Percentiles rank a stretch among this genome's conserved stretches.
Evolutionary conservation across 2,113 vertebrate genomes (phyloP).

Genomic region (Hippocampus guttulatus): DNA sequence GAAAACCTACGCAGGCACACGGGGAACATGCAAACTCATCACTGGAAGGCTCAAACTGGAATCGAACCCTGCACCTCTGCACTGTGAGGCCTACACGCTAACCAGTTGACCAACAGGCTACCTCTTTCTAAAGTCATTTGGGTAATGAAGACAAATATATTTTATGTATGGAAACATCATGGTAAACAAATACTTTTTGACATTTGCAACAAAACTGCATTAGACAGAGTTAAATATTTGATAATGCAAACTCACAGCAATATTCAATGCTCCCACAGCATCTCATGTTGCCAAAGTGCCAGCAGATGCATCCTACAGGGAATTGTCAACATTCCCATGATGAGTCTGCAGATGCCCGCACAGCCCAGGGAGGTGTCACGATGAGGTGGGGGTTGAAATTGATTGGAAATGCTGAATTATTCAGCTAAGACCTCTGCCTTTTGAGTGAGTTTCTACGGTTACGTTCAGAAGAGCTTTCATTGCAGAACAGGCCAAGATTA

Average conservation of each 20-base stretch:
- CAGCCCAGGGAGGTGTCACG: slow-evolving; percentile 57
- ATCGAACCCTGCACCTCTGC: too few species aligned
- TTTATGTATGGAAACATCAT: neutral
- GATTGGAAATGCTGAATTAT: slow-evolving; percentile 80
- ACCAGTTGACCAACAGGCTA: too few species aligned
- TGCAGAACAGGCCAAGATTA: slow-evolving; percentile 78
- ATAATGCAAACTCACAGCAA: slow-evolving; percentile 56
- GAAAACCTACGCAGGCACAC: too few species aligned
- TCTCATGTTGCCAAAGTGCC: slow-evolving; percentile 64
- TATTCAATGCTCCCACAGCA: slow-evolving; percentile 52
- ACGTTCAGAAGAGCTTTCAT: slow-evolving; percentile 78
- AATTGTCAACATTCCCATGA: slow-evolving; percentile 77
- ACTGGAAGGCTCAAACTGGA: too few species aligned
- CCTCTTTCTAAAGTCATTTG: neutral
- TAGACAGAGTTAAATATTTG: slow-evolving; percentile 54
- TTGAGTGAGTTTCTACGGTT: slow-evolving; percentile 78
- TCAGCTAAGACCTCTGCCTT: slow-evolving; percentile 68
- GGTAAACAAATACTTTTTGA: slow-evolving; percentile 6
- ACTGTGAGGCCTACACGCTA: too few species aligned
- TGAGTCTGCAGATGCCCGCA: slow-evolving; percentile 57
- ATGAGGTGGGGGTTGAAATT: slow-evolving; percentile 69
- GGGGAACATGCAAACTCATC: too few species aligned
- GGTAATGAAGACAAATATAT: neutral
- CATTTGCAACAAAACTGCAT: slow-evolving; percentile 45
- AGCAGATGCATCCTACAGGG: slow-evolving; percentile 58